phyloP scores from a whole-genome alignment of 2,113 vertebrate species.

The Chiloscyllium plagiosum region DNA sequence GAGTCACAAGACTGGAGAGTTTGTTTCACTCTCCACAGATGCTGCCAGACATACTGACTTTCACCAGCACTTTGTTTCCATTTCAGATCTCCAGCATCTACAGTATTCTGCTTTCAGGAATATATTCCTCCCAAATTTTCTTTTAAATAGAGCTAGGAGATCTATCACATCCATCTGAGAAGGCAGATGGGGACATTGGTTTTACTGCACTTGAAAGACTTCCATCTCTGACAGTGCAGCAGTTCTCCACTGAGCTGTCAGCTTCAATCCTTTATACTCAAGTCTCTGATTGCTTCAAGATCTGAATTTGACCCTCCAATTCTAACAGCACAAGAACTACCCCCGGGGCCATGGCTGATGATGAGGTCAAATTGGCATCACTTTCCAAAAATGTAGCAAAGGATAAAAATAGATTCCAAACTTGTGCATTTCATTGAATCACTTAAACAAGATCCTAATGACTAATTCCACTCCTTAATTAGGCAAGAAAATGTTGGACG shows the following conservation, averaged over 20 bases:
- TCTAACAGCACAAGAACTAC: not conserved
- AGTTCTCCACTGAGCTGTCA: not conserved
- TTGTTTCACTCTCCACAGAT: too few species aligned
- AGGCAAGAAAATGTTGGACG: not conserved
- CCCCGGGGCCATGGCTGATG: not conserved
- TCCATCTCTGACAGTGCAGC: not conserved
- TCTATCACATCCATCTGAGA: not conserved
- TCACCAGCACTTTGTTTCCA: too few species aligned
- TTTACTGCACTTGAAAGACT: not conserved
- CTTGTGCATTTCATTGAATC: not conserved
- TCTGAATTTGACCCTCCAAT: not conserved
- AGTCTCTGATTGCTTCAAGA: not conserved
- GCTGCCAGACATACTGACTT: too few species aligned
- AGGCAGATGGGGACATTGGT: not conserved
- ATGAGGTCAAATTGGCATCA: not conserved
- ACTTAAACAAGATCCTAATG: not conserved
- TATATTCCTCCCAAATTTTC: not conserved
- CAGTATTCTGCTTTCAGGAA: not conserved
- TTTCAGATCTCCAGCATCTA: too few species aligned
- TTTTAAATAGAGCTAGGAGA: not conserved
- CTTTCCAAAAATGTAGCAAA: not conserved
- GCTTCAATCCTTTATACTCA: not conserved
- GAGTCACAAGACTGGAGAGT: too few species aligned
- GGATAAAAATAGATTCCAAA: not conserved
- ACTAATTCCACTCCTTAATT: not conserved